Evolutionary conservation across 2,797 vertebrate genomes (phyloP), one percentile per base, ranked within the genome.

Genomic region (Aplochiton taeniatus): DNA sequence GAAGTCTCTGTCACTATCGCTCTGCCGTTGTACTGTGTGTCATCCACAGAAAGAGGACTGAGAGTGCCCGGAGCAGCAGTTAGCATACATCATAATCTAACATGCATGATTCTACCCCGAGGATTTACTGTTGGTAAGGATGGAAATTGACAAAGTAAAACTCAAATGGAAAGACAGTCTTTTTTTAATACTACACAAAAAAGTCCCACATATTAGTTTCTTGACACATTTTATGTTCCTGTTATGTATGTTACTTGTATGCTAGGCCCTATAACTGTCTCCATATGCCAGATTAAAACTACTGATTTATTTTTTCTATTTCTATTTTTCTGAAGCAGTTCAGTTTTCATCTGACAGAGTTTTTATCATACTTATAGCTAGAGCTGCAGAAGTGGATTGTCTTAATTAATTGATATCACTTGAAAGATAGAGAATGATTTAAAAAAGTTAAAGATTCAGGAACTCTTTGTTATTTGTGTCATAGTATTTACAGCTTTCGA

Each of bases 1-100:
- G 64, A 65, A 68, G 63, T 60, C 68, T 77, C 54, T 73, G 81
- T 81, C 81, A 79, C 69, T 78, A 60, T 75, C 44, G 66, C 63
- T 73, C 64, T 54, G 65, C 71, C 60, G 59, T 76, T 73, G 65
- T 8, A 52, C 50, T 17, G 50, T 10, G 43, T 60, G 54, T 75
- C 72, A 71, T 79, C 65, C 20, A 31, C 62, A 53, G 51, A 66
- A 60, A 75, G 50, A 14, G 19, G 50, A 65, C 61, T 44, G 20
- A 45, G 59, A 55, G n/a, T 14, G 65, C 73, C 46, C 50, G 41
- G 51, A 74, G 70, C 79, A 69, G 55, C 70, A 66, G 72, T 70
- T 73, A 75, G 51, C 51, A 51, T 77, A 76, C 68, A 75, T 70
- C 66, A 74, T 80, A 65, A 75, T 79, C 72, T 61, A 20, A 62